Percentiles rank a stretch among this genome's conserved stretches.
Evolutionary conservation across 2,113 vertebrate species (phyloP).

Genomic region (Oncorhynchus kisutch): DNA sequence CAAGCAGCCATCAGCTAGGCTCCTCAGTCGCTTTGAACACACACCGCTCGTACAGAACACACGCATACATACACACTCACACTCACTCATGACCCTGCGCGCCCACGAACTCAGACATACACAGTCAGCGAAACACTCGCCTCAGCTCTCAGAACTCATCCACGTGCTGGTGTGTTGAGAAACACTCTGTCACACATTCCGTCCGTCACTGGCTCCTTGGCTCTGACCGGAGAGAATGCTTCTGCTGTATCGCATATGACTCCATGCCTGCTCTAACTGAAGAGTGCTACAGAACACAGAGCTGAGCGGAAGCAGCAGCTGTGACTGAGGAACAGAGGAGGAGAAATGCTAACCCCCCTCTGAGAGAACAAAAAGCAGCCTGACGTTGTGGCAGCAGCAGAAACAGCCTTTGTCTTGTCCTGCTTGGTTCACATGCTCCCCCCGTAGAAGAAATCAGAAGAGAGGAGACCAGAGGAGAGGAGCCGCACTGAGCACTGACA

Average conservation of each 20-base stretch:
- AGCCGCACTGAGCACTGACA: slow-evolving; percentile 6
- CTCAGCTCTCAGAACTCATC: slow-evolving; percentile 9
- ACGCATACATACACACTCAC: slow-evolving; percentile 1
- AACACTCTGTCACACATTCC: not conserved
- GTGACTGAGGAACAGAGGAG: slow-evolving; percentile 47
- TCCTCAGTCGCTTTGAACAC: slow-evolving; percentile 54
- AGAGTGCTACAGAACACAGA: no score
- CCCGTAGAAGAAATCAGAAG: slow-evolving; percentile 20
- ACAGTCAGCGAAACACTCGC: slow-evolving; percentile 16
- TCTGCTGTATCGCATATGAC: no score
- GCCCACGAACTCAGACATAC: not conserved
- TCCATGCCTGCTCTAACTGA: no score
- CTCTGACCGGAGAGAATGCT: no score
- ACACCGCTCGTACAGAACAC: slow-evolving; percentile 26
- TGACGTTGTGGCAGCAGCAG: slow-evolving; percentile 49
- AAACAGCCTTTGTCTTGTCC: slow-evolving; percentile 43
- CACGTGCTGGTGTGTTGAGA: not conserved
- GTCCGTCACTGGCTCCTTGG: no score
- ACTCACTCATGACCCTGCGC: not conserved
- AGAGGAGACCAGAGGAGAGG: not conserved
- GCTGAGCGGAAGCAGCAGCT: slow-evolving; percentile 51
- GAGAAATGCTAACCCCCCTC: slow-evolving; percentile 46
- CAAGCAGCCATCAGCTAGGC: slow-evolving; percentile 68
- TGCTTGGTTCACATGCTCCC: slow-evolving; percentile 29
- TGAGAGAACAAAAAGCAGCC: slow-evolving; percentile 63